phyloP scores from a whole-genome alignment of 2,113 vertebrate genomes.

The Osmerus eperlanus region DNA sequence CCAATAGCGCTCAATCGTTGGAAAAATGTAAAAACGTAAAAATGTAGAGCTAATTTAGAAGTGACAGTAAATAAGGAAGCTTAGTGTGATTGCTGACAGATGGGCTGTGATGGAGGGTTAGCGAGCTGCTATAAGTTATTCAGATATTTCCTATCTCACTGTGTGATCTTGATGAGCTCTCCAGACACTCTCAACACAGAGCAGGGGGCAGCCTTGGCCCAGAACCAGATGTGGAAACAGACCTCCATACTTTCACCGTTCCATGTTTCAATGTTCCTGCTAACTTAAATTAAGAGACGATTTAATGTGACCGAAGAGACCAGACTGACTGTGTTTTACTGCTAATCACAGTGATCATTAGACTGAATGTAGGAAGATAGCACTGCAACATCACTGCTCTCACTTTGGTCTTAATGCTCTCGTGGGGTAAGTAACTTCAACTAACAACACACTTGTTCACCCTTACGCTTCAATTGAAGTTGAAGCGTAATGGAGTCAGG shows the following conservation, averaged over 20 bases:
- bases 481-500: no score
- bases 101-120: neutral
- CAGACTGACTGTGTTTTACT: neutral
- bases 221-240: slow-evolving; percentile 27
- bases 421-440: slow-evolving; percentile 18
- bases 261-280: slow-evolving; percentile 23
- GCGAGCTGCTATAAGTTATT: neutral
- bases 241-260: slow-evolving; percentile 1
- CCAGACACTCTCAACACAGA: slow-evolving; percentile 37
- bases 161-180: slow-evolving; percentile 60
- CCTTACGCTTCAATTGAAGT: slow-evolving; percentile 27
- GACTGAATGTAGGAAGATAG: neutral
- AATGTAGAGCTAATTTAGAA: neutral
- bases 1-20: no score
- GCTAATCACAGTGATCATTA: neutral
- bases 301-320: neutral
- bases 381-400: neutral
- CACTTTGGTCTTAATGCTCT: slow-evolving; percentile 26
- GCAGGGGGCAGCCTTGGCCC: slow-evolving; percentile 39
- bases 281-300: slow-evolving; percentile 10
- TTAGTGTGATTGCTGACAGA: neutral
- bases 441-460: slow-evolving; percentile 11
- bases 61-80: slow-evolving; percentile 33
- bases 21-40: neutral
- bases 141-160: slow-evolving; percentile 27